Percentiles rank a stretch among this genome's conserved stretches.
These are phyloP conservation scores for Grammomys surdaster DNA, from an alignment of 2,113 vertebrate genomes.

Conservation along the genomic window DNA sequence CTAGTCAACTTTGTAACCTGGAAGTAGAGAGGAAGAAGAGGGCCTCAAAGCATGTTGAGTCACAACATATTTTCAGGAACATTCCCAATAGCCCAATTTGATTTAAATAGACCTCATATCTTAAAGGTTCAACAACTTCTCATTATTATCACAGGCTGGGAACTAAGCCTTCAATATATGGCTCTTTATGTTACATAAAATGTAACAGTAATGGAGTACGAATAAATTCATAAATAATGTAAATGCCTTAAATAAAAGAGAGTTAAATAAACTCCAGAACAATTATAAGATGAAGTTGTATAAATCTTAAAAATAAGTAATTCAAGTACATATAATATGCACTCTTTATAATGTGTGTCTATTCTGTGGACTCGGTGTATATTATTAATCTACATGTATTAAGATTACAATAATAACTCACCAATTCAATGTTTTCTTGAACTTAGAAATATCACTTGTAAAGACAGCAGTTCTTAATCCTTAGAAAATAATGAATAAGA, in stretches of 20 bases:
- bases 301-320: neutral
- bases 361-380: neutral
- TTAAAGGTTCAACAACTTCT: neutral
- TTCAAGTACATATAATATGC: neutral
- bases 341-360: neutral
- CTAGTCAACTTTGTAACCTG: neutral
- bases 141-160: neutral
- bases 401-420: neutral
- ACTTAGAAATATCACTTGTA: neutral
- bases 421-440: neutral
- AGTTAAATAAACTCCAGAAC: neutral
- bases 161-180: neutral
- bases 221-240: neutral
- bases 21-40: neutral
- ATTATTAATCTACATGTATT: neutral
- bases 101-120: neutral
- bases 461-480: neutral
- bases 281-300: neutral
- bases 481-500: neutral
- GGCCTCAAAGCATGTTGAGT: neutral
- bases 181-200: neutral
- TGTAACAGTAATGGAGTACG: neutral
- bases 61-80: neutral
- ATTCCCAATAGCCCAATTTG: neutral
- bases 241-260: neutral